A percentile compares a stretch with the other conserved stretches of the same genome.
Evolutionary conservation across 2,797 vertebrate species (phyloP).

Genomic region (Mormyrus proboscirostris): DNA sequence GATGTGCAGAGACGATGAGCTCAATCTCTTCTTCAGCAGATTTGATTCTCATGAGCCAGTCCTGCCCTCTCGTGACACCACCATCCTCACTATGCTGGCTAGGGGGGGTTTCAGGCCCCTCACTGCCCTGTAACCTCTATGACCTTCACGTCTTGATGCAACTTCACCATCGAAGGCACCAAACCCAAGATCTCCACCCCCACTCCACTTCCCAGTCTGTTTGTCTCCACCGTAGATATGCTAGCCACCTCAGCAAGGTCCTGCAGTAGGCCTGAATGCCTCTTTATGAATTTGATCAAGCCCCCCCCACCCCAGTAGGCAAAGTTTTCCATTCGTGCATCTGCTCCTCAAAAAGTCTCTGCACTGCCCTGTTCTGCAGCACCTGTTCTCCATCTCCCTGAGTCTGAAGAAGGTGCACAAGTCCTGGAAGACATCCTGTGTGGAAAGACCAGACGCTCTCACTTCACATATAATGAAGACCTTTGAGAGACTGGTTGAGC

Average conservation of each 20-base stretch:
- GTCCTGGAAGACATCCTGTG: no score
- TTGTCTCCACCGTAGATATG: background rate
- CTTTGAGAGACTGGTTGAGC: no score
- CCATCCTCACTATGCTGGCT: background rate
- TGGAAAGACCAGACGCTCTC: no score
- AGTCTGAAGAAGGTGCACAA: no score
- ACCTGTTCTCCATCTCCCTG: no score
- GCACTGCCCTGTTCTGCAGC: no score
- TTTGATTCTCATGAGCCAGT: background rate
- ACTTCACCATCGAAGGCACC: background rate
- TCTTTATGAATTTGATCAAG: background rate
- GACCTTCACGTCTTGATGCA: background rate
- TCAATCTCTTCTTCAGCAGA: background rate
- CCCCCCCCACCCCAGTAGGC: background rate
- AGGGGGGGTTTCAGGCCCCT: background rate
- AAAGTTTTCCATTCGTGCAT: no score
- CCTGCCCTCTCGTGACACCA: background rate
- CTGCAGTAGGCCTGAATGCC: background rate
- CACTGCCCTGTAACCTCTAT: background rate
- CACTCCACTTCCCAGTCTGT: background rate
- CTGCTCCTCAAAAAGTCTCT: no score
- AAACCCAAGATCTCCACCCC: background rate
- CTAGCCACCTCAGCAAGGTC: background rate
- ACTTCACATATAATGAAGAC: no score
- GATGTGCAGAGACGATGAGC: background rate